Evolutionary conservation across 1,140 invertebrate species (phyloP), one percentile per base, ranked within the genome.

Genomic region (Drosophila rufa): DNA sequence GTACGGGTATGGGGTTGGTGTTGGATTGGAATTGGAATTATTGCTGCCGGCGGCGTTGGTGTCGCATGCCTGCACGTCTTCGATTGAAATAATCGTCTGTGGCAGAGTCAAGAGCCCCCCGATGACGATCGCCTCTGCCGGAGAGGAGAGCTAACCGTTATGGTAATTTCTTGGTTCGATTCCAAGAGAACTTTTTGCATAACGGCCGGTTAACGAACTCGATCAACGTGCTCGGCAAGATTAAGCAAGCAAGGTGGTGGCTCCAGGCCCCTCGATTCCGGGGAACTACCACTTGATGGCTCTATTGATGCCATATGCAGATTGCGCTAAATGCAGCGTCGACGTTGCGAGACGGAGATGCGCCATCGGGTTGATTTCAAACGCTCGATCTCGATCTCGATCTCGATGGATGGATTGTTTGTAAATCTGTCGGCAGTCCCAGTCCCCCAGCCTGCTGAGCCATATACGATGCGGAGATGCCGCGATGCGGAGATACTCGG

Each of bases 131-230:
- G 19, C 22, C 36, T 22, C 51, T 15, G 30, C 64, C 67, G 19
- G 62, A 68, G 65, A 58, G 68, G 47, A 67, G 65, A 58, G 68
- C 67, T 87, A 87, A 87, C 84, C 67, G 84, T 87, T 87, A 87
- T 87, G 84, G 83, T 89, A 84, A 87, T 87, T 89, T 89, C 84
- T 87, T 84, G 71, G 76, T 89, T 84, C 74, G 69, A 84, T 80
- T 89, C 84, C 69, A 87, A 83, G 71, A 87, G 84, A 87, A 87
- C 84, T 68, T 59, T 61, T 69, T 89, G 80, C 84, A 70, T 89
- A 89, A 89, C 84, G 80, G 84, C 75, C 75, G 71, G 80, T 74
- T 83, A 89, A 87, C 84, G 80, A 86, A 83, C 84, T 47, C 65
- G 62, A 69, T 73, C 70, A 64, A 89, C 83, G 84, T 87, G 83